Percentiles rank a stretch among this genome's conserved stretches.
phyloP scores from a whole-genome alignment of 2,113 vertebrate genomes.

The Emydocephalus ijimae region DNA sequence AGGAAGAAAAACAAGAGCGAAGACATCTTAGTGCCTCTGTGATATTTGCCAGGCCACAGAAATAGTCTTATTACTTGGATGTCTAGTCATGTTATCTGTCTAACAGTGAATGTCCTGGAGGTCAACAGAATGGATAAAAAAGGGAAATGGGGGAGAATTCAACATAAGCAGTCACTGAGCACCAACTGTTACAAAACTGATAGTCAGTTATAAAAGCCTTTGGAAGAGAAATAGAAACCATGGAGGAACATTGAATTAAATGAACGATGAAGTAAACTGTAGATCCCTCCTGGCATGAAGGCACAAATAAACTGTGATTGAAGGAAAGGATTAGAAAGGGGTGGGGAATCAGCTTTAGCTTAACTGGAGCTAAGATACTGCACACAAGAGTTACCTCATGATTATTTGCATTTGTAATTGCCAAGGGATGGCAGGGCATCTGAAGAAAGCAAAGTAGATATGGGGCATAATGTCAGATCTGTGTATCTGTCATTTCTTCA shows the following conservation, averaged over 20 bases:
- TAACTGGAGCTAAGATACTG: neutral
- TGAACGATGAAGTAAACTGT: neutral
- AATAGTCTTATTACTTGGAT: neutral
- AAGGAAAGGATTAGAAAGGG: neutral
- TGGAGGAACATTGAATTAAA: neutral
- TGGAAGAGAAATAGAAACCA: rapidly evolving
- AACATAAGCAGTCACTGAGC: neutral
- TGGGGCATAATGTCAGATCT: too few species aligned
- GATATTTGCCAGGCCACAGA: neutral
- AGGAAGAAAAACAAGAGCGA: neutral
- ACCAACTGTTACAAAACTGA: neutral
- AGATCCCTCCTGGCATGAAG: rapidly evolving
- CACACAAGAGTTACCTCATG: neutral
- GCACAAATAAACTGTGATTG: neutral
- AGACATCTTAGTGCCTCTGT: neutral
- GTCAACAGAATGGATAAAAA: neutral
- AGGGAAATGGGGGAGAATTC: neutral
- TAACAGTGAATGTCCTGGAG: rapidly evolving
- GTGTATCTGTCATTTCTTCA: too few species aligned
- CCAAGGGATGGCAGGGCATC: neutral
- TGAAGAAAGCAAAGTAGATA: neutral
- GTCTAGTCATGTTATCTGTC: neutral
- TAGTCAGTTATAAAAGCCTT: neutral
- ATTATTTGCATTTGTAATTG: neutral
- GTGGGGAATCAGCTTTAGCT: neutral